phyloP scores from a whole-genome alignment of 2,113 vertebrate species.

The Dicrurus megarhynchus region DNA sequence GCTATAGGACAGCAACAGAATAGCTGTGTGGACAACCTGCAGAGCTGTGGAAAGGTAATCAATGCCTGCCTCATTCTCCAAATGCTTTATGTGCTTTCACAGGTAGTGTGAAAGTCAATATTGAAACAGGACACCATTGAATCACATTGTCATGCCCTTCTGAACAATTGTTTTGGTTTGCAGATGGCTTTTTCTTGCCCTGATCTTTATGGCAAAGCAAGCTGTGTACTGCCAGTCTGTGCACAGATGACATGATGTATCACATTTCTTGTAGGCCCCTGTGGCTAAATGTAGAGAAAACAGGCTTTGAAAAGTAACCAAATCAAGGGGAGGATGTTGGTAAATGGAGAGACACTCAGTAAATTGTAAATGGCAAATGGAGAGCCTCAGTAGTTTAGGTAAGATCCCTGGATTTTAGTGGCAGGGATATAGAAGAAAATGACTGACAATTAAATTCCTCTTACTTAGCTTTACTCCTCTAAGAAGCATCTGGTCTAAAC shows the following conservation, averaged over 20 bases:
- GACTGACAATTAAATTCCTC: neutral
- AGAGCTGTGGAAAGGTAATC: constrained; percentile 26
- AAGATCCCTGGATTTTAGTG: neutral
- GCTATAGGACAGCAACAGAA: too few relatives aligned
- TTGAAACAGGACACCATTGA: neutral
- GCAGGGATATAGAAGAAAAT: neutral
- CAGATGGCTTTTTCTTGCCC: neutral
- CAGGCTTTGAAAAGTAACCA: neutral
- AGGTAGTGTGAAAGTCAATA: constrained; percentile 9
- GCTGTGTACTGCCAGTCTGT: neutral
- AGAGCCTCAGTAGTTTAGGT: neutral
- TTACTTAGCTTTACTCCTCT: neutral
- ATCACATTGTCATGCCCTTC: neutral
- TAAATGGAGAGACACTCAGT: neutral
- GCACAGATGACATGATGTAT: neutral
- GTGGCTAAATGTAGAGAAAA: neutral
- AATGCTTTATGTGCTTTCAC: neutral
- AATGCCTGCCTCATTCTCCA: neutral
- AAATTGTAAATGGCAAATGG: too few relatives aligned
- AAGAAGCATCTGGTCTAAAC: neutral
- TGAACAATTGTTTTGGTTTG: neutral
- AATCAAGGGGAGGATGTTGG: neutral
- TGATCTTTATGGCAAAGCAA: neutral
- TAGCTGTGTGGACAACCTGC: neutral
- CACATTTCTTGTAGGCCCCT: neutral